Conservation (phyloP, 2,888 invertebrate species). For the Mythimna vitellina region DNA sequence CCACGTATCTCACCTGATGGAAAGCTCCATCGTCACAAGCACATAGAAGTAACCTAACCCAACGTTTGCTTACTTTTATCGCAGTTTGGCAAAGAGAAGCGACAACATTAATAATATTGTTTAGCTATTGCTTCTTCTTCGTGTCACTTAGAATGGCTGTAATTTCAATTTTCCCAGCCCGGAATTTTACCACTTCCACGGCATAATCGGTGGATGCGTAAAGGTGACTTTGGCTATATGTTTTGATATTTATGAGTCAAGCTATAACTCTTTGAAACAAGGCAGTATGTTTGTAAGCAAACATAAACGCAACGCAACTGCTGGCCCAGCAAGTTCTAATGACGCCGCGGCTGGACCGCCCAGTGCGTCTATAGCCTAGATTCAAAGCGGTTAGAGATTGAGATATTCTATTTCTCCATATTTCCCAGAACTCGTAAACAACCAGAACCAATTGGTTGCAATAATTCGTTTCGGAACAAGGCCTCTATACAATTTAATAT, state of each 20-base stretch:
- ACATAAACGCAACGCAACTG: not conserved
- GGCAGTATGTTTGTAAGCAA: not conserved
- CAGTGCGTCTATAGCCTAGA: conserved; percentile 37
- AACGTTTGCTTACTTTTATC: too few relatives aligned
- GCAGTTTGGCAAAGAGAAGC: too few relatives aligned
- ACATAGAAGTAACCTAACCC: too few relatives aligned
- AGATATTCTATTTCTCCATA: conserved; percentile 32
- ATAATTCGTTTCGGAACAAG: conserved; percentile 31
- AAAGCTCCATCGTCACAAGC: too few relatives aligned
- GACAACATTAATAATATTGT: too few relatives aligned
- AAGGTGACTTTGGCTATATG: not conserved
- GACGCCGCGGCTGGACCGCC: not conserved
- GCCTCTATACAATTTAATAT: conserved; percentile 18
- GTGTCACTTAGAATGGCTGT: not conserved
- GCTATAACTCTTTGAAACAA: not conserved
- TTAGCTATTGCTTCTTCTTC: not conserved
- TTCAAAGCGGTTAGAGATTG: conserved; percentile 21
- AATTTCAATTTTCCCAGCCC: not conserved
- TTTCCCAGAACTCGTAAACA: conserved; percentile 37
- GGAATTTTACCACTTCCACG: not conserved
- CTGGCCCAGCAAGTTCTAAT: conserved; percentile 1
- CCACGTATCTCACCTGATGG: too few relatives aligned
- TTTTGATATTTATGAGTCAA: not conserved
- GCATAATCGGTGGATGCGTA: not conserved
- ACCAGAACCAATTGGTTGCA: conserved; percentile 34